Base-by-base conservation (phyloP, 1,140 invertebrate species). In the Mizuhopecten yessoensis region DNA sequence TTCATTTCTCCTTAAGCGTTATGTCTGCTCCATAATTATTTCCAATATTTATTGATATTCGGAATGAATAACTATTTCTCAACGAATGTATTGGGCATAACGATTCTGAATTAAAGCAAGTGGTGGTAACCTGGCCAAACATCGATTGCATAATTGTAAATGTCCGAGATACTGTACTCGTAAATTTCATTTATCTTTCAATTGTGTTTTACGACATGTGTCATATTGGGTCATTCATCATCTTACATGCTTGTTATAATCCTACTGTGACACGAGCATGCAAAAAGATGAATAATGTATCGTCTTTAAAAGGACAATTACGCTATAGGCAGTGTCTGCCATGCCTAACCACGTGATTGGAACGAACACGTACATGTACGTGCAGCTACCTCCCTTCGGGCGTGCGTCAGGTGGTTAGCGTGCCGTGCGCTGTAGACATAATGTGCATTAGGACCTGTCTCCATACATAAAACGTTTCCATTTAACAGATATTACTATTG, bases 381-480 rank as follows among this genome's bases (percentile, higher is more conserved):
- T 45, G 42, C 9, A 45, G 42, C 17, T 17, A 17, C 42, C 17
- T 45, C 17, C 42, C 42, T 45, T 17, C 0, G 17, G 17, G 9
- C 17, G 42, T 75, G n/a, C 11, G 11, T 75, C n/a, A 75, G 23
- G 57, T 29, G 57, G 57, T 9, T 75, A 29, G 57, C n/a, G 57
- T 75, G 57, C 17, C 23, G 11, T 7, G 29, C 20, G 29, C 23
- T 17, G n/a, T 75, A 9, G 3, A 75, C 23, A 13, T 75, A 75
- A 75, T n/a, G 57, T 75, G n/a, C n/a, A 75, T 75, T 75, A 75
- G n/a, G 57, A 75, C 57, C 57, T 75, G 57, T 75, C 57, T 75
- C 57, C 57, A 75, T 75, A 75, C 45, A 57, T 57, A 57, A 57
- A 75, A 13, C 15, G 57, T 75, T 13, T 13, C 23, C n/a, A 75